Evolutionary conservation across 2,797 vertebrate genomes (phyloP).

Genomic region (Natrix natrix): DNA sequence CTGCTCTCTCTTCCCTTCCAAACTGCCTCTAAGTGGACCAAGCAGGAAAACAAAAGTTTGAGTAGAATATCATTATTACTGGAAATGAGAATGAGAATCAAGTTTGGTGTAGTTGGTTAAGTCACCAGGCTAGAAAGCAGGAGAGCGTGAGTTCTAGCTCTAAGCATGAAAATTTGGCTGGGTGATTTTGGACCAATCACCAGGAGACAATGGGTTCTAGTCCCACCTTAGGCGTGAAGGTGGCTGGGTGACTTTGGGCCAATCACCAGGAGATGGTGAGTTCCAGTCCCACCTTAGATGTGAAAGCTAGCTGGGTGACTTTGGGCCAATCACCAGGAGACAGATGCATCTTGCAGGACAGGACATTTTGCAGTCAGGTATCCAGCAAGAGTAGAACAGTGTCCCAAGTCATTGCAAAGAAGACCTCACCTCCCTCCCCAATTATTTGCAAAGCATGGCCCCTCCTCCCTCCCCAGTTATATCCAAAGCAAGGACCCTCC

Average conservation of each 20-base stretch:
- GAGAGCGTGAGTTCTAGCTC: neutral
- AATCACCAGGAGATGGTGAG: neutral
- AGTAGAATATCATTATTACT: neutral
- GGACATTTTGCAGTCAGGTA: no score
- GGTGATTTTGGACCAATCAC: neutral
- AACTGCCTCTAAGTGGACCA: slow-evolving; percentile 82
- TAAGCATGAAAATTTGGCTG: neutral
- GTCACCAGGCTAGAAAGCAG: neutral
- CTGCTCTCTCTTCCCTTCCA: slow-evolving; percentile 95
- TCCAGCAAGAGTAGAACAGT: no score
- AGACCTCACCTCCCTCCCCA: no score
- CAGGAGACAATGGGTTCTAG: neutral
- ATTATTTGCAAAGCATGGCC: no score
- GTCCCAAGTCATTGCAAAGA: no score
- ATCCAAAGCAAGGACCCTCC: no score
- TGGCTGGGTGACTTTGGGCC: neutral
- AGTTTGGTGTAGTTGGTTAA: neutral
- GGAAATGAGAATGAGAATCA: neutral
- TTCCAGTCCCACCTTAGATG: neutral
- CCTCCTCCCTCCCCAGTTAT: no score
- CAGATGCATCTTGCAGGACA: no score
- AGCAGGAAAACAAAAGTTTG: neutral
- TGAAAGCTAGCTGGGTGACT: neutral
- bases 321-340: neutral
- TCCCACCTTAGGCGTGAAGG: neutral